These are phyloP conservation scores for Spialia ferax DNA, from an alignment of 2,888 invertebrate genomes.

Conservation along the genomic window DNA sequence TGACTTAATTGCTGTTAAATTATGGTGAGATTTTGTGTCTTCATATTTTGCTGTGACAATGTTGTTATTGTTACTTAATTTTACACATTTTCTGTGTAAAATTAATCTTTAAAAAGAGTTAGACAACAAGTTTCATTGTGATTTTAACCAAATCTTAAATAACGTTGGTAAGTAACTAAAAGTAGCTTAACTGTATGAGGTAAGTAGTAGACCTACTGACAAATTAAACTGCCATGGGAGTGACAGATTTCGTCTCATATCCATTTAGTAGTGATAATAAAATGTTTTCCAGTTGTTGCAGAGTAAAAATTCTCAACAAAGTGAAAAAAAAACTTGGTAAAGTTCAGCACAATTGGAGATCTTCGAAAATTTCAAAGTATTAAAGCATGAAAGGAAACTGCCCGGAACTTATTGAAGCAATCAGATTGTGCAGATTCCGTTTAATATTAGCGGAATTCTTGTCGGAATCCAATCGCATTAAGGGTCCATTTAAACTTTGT, in stretches of 20 bases:
- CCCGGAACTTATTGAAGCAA: conserved; percentile 82
- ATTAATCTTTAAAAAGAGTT: no score
- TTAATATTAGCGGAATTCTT: conserved; percentile 81
- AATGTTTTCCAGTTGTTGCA: neutral
- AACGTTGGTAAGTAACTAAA: no score
- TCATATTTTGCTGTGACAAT: conserved; percentile 1
- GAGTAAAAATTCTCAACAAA: conserved; percentile 21
- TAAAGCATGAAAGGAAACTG: conserved; percentile 77
- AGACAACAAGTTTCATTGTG: no score
- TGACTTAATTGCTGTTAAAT: conserved; percentile 39
- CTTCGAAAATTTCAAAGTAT: conserved; percentile 73
- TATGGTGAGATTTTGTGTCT: conserved; percentile 13
- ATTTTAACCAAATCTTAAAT: no score
- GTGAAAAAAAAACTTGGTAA: conserved; percentile 28
- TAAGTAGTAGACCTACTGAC: no score
- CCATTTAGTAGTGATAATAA: no score
- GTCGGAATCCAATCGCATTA: conserved; percentile 79
- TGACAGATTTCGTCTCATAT: no score
- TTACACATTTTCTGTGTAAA: no score
- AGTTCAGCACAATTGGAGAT: conserved; percentile 38
- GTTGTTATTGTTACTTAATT: neutral
- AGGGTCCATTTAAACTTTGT: conserved; percentile 79
- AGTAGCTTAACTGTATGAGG: no score
- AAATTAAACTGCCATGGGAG: no score
- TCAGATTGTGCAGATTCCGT: conserved; percentile 81